Percentiles rank a stretch among this genome's conserved stretches.
phyloP scores from a whole-genome alignment of 2,113 vertebrate species.

The Zapus hudsonius region DNA sequence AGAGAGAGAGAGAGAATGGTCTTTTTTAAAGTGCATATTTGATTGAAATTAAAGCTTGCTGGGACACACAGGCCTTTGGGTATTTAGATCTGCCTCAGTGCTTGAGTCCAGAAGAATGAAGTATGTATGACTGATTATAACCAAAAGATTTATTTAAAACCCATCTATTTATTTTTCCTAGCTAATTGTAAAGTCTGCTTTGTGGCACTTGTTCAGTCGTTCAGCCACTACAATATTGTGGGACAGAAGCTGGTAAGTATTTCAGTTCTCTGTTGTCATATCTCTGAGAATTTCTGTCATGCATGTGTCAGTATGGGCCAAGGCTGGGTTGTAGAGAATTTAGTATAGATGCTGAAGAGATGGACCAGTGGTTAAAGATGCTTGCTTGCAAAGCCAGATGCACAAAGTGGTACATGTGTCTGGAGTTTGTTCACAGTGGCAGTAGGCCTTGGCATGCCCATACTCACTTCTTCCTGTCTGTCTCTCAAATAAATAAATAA shows the following conservation, averaged over 20 bases:
- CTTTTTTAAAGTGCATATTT: background rate
- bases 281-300: background rate
- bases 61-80: background rate
- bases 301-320: background rate
- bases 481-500: background rate
- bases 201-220: slow-evolving; percentile 94
- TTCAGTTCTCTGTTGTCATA: background rate
- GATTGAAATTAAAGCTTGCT: background rate
- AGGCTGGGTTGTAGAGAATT: background rate
- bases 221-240: slow-evolving; percentile 94
- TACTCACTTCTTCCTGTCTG: too few relatives aligned
- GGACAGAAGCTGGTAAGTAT: slow-evolving; percentile 93
- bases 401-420: too few relatives aligned
- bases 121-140: background rate
- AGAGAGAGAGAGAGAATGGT: too few relatives aligned
- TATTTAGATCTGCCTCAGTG: background rate
- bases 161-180: slow-evolving; percentile 75
- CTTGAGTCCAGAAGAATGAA: background rate
- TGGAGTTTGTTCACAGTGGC: too few relatives aligned
- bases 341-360: background rate
- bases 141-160: background rate
- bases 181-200: slow-evolving; percentile 95
- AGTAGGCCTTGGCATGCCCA: too few relatives aligned
- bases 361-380: background rate
- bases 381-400: too few relatives aligned